These are phyloP conservation scores for Reticulitermes speratus DNA, from an alignment of 1,140 invertebrate species.

Conservation along the genomic window DNA sequence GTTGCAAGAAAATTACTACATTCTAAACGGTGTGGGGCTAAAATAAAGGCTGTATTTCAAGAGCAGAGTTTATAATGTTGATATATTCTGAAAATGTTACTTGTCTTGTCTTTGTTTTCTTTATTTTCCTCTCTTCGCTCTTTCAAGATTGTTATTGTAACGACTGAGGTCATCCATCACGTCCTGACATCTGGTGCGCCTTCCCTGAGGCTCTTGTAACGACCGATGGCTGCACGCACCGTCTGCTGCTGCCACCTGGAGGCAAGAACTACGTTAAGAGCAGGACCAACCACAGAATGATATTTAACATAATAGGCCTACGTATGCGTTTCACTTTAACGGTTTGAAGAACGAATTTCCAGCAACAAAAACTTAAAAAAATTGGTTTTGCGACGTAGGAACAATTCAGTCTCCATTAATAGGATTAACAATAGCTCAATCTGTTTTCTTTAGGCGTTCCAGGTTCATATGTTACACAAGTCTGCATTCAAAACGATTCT, in stretches of 20 bases:
- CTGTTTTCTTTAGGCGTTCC: no score
- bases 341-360: no score
- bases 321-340: no score
- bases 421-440: no score
- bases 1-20: conserved; percentile 27
- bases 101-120: neutral
- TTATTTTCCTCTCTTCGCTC: conserved; percentile 18
- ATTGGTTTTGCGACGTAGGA: no score
- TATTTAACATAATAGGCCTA: no score
- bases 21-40: neutral
- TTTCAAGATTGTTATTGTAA: conserved; percentile 22
- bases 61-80: conserved; percentile 24
- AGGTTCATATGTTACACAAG: no score
- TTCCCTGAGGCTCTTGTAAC: neutral
- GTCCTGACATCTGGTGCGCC: conserved; percentile 16
- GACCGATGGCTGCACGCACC: neutral
- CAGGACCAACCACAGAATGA: no score
- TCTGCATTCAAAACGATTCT: no score
- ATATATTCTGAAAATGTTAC: conserved; percentile 19
- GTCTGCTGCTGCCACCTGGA: neutral
- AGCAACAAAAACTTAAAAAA: no score
- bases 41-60: neutral
- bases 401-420: no score
- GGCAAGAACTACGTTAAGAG: neutral
- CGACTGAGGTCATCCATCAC: conserved; percentile 28